Evolutionary conservation across 2,113 vertebrate species (phyloP).

Genomic region (Tricholaema leucomelas): DNA sequence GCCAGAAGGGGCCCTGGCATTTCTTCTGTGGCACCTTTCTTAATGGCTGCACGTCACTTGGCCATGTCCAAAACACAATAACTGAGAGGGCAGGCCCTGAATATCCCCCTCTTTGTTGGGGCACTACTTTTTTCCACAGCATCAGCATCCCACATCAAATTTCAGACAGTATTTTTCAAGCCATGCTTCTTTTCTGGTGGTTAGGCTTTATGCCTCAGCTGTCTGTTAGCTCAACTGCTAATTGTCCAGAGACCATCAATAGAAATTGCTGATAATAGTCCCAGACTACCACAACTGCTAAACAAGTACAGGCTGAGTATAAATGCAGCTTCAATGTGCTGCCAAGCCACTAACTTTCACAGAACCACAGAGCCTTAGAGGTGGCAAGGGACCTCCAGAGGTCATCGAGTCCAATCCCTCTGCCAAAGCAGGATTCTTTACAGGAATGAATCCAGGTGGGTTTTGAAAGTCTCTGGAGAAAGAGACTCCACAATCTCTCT

Average conservation of each 20-base stretch:
- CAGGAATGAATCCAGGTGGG: too few relatives aligned
- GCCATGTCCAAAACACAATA: neutral
- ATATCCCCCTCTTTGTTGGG: neutral
- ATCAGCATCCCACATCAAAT: neutral
- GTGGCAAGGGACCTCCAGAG: too few relatives aligned
- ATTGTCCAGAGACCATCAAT: neutral
- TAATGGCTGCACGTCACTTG: neutral
- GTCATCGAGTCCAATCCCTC: too few relatives aligned
- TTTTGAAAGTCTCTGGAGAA: too few relatives aligned
- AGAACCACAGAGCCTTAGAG: too few relatives aligned
- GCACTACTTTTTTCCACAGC: neutral
- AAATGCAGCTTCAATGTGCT: neutral
- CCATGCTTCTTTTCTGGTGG: neutral
- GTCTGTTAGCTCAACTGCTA: neutral
- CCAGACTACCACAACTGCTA: neutral
- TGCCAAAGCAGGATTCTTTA: too few relatives aligned
- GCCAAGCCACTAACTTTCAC: neutral
- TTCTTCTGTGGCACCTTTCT: neutral
- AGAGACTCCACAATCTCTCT: too few relatives aligned
- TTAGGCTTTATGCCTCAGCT: neutral
- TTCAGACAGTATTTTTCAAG: neutral
- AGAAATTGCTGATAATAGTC: neutral
- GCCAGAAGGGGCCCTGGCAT: neutral
- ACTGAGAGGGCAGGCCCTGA: neutral
- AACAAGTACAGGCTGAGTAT: neutral